Base-by-base conservation (phyloP, 2,888 invertebrate species). In the Lycophotia porphyrea region DNA sequence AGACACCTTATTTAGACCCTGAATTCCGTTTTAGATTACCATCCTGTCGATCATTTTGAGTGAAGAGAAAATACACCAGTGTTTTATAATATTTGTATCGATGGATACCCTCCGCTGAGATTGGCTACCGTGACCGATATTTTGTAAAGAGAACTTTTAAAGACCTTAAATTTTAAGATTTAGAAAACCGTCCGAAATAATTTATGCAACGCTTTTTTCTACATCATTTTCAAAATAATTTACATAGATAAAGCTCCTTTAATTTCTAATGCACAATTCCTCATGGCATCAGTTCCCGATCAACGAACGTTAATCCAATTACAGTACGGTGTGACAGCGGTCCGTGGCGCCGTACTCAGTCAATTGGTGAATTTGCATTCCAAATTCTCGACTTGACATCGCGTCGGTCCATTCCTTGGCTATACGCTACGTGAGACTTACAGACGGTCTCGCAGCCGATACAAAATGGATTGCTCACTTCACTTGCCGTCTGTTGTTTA, bases 361-460 rank as follows among this genome's bases (percentile, higher is more conserved):
- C 94, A 94, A 94, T 94, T 93, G 93, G 89, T 89, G 92, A 92
- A 94, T 94, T 94, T 94, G 93, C 93, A 91, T 94, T 95, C 93
- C 93, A 94, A 93, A 94, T 94, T 92, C 91, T 85, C 88, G 90
- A 89, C 91, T 92, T 93, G 92, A 93, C 91, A 92, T 93, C 90
- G 88, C 90, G 92, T 92, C 90, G 89, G 90, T 85, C 92, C 88
- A 88, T 88, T 87, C 85, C 89, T 85, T 81, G 66, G 52, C 82
- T 80, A 63, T 84, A 84, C 74, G 75, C 77, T 85, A 85, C 78
- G 78, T 81, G 66, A 76, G 71, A 79, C 81, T 88, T 84, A 82
- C 64, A 73, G 80, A 76, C 72, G 70, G 76, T 78, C 79, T 66
- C 47, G 74, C 44, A 49, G 67, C 72, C 73, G 74, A 87, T 87